Evolutionary conservation across 2,113 vertebrate genomes (phyloP), one percentile per base, ranked within the genome.

Genomic region (Dolichotis patagonum): DNA sequence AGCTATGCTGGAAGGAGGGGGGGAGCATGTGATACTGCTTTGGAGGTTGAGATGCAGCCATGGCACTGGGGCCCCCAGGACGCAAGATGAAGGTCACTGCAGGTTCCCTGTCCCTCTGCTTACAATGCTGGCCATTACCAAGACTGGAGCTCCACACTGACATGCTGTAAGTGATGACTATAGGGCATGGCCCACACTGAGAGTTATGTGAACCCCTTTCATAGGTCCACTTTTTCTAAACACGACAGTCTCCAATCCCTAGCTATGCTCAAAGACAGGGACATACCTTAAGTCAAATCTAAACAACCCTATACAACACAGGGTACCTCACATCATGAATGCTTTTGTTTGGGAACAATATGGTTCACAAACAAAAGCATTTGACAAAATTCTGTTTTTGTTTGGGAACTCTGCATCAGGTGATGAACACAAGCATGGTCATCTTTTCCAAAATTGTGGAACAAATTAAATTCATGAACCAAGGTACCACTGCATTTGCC

Each of bases 41-140:
- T 35, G 54, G 46, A 11, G 67, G 49, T 24, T 5, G 22, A 52
- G 58, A 78, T 4, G 0, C 5, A 3, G 60, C 49, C 3, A 3
- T 43, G 0, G 6, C 26, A 30, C 24, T 12, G 35, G 41, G 12
- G 26, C 0, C 11, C 32, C 43, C 28, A 0, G 1, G 46, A 75
- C 32, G 26, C 73, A 16, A 30, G 41, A 35, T 52, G 60, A 16
- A 46, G 30, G 38, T 13, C 1, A 0, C 5, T 0, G 16, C 13
- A 26, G 60, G 54, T 43, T 4, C 24, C 71, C 0, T 2, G 1
- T 1, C 54, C 32, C n/a, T 10, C 54, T 32, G 9, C 43, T 20
- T 1, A 30, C 0, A 3, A 10, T 3, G 22, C 71, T 19, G 54
- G 56, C 75, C 38, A 3, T 30, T 13, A 69, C 35, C 20, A 16